phyloP scores from a whole-genome alignment of 2,888 invertebrate species.

The Thysanoteuthis rhombus region DNA sequence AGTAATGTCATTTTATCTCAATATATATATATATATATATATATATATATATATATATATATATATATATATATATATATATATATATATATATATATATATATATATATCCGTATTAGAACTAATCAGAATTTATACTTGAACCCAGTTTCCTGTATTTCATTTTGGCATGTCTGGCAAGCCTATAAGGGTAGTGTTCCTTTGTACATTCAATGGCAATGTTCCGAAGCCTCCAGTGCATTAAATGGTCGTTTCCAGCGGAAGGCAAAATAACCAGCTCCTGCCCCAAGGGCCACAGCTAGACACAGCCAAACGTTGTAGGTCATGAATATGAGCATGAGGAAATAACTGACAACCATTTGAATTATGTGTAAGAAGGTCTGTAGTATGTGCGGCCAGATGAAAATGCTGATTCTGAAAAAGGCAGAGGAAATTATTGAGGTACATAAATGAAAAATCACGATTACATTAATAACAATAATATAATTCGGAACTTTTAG shows the following conservation, averaged over 20 bases:
- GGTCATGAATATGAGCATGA: slow-evolving; percentile 96
- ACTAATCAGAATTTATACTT: too few species aligned
- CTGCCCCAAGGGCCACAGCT: slow-evolving; percentile 87
- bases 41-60: too few species aligned
- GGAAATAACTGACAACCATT: slow-evolving; percentile 87
- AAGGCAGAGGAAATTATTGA: not conserved
- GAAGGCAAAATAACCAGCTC: slow-evolving; percentile 89
- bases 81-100: too few species aligned
- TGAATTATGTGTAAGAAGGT: slow-evolving; percentile 87
- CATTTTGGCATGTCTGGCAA: rapidly evolving
- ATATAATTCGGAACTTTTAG: too few species aligned
- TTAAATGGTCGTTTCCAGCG: slow-evolving; percentile 83
- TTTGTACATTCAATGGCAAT: not conserved
- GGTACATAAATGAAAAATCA: not conserved
- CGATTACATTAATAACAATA: not conserved
- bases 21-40: too few species aligned
- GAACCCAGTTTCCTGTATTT: too few species aligned
- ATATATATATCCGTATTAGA: too few species aligned
- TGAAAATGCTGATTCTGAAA: slow-evolving; percentile 76
- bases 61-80: too few species aligned
- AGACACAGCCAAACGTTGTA: slow-evolving; percentile 92
- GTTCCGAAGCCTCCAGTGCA: not conserved
- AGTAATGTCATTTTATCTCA: too few species aligned
- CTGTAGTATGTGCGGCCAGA: slow-evolving; percentile 83
- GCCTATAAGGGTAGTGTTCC: not conserved